Evolutionary conservation across 1,140 invertebrate species (phyloP), one percentile per base, ranked within the genome.

Genomic region (Drosophila dunni): DNA sequence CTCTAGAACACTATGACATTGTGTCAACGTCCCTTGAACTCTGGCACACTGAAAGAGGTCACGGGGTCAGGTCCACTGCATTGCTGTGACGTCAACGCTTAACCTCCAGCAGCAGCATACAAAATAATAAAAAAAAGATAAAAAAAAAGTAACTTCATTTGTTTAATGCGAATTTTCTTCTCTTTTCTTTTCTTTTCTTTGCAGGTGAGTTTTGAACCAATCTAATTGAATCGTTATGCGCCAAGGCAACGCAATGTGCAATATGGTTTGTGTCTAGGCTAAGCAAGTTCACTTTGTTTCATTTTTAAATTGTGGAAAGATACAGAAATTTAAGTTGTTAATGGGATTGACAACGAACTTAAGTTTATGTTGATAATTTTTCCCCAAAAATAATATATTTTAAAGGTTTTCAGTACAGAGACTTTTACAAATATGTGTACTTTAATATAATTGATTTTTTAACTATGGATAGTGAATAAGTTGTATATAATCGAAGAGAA

Each of bases 131-230:
- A 46, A 20, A 36, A 50, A 10, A 17, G 10, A 36, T 10, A 46
- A 46, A 20, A 36, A 56, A 45, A 56, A 56, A 46, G 13, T 24
- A 45, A 46, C 7, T 9, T 53, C 33, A 58, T 36, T 71, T 65
- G 17, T 66, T 51, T 75, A 75, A 65, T 58, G 40, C 38, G 17
- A 38, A 44, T 56, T 29, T 48, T 11, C 36, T 33, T 45, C 36
- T 58, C 6, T 64, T 4, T 36, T 8, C 24, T 33, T 53, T 11
- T 77, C 33, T 50, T 86, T 36, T 86, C 71, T 13, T 86, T 86
- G 20, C 79, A 88, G 83, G 83, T 86, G 73, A 86, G 83, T 86
- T n/a, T 44, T 24, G 11, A 65, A 73, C 7, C 38, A 15, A 8
- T 24, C 9, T 4, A 45, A 73, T 24, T 42, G 15, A 36, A 15